Evolutionary conservation across 2,797 vertebrate species (phyloP).

Genomic region (Paguma larvata): DNA sequence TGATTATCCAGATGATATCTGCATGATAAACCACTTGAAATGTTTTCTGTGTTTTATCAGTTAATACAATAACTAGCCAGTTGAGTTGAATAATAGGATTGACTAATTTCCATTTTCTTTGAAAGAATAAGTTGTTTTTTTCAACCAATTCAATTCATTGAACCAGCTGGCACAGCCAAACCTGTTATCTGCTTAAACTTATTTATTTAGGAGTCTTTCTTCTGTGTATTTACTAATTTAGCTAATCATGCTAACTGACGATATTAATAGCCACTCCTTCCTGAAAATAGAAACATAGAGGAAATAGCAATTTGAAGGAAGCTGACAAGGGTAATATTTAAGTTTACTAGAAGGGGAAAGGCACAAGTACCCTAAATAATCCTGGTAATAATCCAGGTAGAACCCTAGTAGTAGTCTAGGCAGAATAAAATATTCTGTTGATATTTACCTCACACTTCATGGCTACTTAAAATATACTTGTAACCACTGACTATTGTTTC

Average conservation of each 20-base stretch:
- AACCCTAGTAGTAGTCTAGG: neutral
- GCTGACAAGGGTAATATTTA: neutral
- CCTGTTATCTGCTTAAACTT: conserved; percentile 18
- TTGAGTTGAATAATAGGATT: conserved; percentile 25
- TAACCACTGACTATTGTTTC: neutral
- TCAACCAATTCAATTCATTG: conserved; percentile 39
- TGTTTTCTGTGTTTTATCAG: conserved; percentile 58
- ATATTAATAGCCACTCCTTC: conserved; percentile 4
- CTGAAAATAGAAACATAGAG: conserved; percentile 41
- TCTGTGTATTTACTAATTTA: conserved; percentile 33
- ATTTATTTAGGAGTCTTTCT: conserved; percentile 41
- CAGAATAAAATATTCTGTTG: conserved; percentile 42
- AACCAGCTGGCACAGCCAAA: conserved; percentile 41
- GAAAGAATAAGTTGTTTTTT: conserved; percentile 55
- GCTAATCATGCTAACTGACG: neutral
- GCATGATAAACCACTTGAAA: conserved; percentile 28
- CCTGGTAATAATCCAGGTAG: neutral
- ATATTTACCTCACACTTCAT: neutral
- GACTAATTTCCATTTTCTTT: conserved; percentile 54
- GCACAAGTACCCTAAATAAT: neutral
- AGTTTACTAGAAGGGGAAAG: neutral
- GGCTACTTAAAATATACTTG: conserved; percentile 31
- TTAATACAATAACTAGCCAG: conserved; percentile 63
- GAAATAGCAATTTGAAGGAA: conserved; percentile 55
- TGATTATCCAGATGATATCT: conserved; percentile 40